Evolutionary conservation across 2,113 vertebrate genomes (phyloP), one percentile per base, ranked within the genome.

Genomic region (Egretta garzetta): DNA sequence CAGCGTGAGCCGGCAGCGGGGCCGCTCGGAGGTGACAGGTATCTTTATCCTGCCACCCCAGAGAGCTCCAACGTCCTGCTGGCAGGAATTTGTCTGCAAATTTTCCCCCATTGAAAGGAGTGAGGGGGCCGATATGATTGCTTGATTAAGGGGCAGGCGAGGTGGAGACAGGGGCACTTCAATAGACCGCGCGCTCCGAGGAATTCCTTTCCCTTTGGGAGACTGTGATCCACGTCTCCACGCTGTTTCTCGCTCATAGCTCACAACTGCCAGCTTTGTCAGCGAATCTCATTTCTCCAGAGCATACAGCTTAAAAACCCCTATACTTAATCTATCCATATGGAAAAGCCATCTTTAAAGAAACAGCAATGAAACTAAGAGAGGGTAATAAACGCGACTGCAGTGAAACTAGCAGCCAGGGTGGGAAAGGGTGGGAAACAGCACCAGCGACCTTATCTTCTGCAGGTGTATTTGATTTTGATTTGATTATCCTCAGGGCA

Each of bases 51-150:
- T 50, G 95, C 99, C 98, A 98, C 73, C 47, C 98, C 98, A 96
- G 97, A 98, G 88, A 98, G 90, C 95, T 52, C 91, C 74, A 77
- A 86, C 2, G 1, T 98, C 98, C 98, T 4, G 97, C 98, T 98
- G 98, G 96, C 97, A 97, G 96, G 98, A 98, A 98, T 98, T 98
- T 98, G 98, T 99, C 97, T 87, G 94, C 97, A 97, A 94, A 97
- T 96, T 98, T 98, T 94, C 76, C 82, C 92, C 94, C 93, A 97
- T 98, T 98, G 97, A 98, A 93, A 95, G n/a, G 68, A 97, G 90
- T 1, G 56, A 95, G 87, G 41, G 93, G 47, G 75, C 84, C 3
- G 20, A 96, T 96, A 96, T 80, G 95, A 98, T 97, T 72, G 88
- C 96, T 97, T 98, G 98, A 98, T 98, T 96, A 97, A 88, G 91